Evolutionary conservation across 2,113 vertebrate species (phyloP), one percentile per base, ranked within the genome.

Genomic region (Phrynocephalus versicolor): DNA sequence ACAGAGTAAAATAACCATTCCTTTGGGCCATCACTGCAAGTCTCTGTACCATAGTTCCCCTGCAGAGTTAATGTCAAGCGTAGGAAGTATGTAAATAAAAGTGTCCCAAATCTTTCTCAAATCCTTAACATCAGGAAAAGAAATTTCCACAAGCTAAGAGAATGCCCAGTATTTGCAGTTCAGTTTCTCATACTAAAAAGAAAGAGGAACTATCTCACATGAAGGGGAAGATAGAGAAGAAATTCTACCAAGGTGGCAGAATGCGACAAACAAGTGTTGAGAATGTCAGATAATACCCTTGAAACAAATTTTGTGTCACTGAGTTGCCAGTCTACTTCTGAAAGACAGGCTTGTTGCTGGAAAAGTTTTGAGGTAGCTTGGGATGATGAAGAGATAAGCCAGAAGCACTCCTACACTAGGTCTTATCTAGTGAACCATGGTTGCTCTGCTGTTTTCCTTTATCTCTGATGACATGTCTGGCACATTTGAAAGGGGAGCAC

Each of bases 111-210:
- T n/a, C 41, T 55, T 30, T 2, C 6, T 9, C 21, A 51, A 45
- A 51, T 75, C 71, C 39, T 2, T 2, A n/a, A 69, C 14, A 65
- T 4, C 3, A 65, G 62, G 25, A n/a, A 14, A 35, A 70, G 33
- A 35, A 35, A 12, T 1, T n/a, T 35, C 57, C 35, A 14, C 12
- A 62, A 21, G 19, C 3, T 60, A 6, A 3, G 3, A 33, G 23
- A 65, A n/a, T 1, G 2, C 14, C 57, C 35, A 25, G 60, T 79
- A 64, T 6, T 60, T 5, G 1, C 37, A 57, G 67, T 6, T 3
- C 0, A 0, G 69, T 79, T 90, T 79, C 83, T 82, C 85, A 21
- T 85, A 74, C 86, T 67, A 19, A 78, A 58, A 75, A 58, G 10
- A 6, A 3, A 57, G 30, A 51, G 15, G 41, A 51, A 5, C 72